phyloP scores from a whole-genome alignment of 2,113 vertebrate genomes.

The Brachyhypopomus gauderio region DNA sequence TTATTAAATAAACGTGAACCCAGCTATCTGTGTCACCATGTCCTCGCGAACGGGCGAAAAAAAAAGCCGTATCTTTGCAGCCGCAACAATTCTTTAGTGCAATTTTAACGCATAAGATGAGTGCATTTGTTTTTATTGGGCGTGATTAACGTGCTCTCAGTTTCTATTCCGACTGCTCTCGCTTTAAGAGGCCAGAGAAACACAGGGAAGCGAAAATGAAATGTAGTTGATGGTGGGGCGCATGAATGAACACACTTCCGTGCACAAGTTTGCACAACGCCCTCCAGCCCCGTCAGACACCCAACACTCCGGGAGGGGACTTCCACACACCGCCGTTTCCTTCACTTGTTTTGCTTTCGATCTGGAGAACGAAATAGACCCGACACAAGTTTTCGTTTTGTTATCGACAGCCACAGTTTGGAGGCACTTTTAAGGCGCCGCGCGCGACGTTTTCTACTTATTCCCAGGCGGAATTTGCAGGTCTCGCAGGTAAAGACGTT shows the following conservation, averaged over 20 bases:
- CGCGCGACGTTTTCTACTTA: not conserved
- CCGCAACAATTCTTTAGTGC: not conserved
- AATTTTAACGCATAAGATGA: no score
- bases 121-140: not conserved
- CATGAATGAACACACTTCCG: slow-evolving; percentile 65
- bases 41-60: not conserved
- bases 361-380: slow-evolving; percentile 81
- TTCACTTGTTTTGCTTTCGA: slow-evolving; percentile 97
- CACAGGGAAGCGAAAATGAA: slow-evolving; percentile 90
- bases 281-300: not conserved
- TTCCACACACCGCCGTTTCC: slow-evolving; percentile 83
- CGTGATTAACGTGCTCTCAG: not conserved
- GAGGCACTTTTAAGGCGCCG: not conserved
- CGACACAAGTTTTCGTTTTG: slow-evolving; percentile 79
- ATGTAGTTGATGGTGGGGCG: slow-evolving; percentile 71
- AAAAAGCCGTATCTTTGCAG: not conserved
- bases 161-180: slow-evolving; percentile 41
- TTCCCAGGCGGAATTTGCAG: slow-evolving; percentile 12
- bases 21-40: not conserved
- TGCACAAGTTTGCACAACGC: not conserved
- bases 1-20: not conserved
- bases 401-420: slow-evolving; percentile 59
- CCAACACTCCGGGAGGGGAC: slow-evolving; percentile 73
- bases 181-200: slow-evolving; percentile 36
- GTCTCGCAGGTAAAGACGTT: slow-evolving; percentile 58